phyloP scores from a whole-genome alignment of 2,888 invertebrate genomes.

The Catotricha subobsoleta region DNA sequence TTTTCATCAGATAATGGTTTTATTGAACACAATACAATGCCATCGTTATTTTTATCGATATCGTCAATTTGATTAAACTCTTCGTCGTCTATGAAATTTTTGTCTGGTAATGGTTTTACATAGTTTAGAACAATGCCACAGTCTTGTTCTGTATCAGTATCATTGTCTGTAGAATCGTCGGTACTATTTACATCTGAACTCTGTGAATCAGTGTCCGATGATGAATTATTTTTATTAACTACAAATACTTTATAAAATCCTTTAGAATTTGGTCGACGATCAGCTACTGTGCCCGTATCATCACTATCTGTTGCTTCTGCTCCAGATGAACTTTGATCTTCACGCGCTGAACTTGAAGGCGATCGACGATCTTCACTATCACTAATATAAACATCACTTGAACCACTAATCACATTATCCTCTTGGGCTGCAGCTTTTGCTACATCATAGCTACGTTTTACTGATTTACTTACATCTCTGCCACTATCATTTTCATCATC shows the following conservation, averaged over 20 bases:
- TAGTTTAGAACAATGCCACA: conserved; percentile 29
- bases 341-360: conserved; percentile 29
- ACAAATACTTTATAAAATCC: conserved; percentile 48
- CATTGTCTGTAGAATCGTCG: conserved; percentile 46
- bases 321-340: conserved; percentile 24
- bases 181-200: conserved; percentile 34
- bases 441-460: conserved; percentile 24
- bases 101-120: conserved; percentile 18
- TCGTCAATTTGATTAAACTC: conserved; percentile 6
- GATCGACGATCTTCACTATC: conserved; percentile 20
- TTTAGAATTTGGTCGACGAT: conserved; percentile 31
- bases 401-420: conserved; percentile 18
- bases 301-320: conserved; percentile 31
- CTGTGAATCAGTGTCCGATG: conserved; percentile 38
- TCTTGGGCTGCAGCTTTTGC: conserved; percentile 14
- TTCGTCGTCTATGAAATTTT: conserved; percentile 3
- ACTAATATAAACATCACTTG: conserved; percentile 16
- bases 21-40: conserved; percentile 11
- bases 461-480: conserved; percentile 10
- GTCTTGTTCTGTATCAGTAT: conserved; percentile 35
- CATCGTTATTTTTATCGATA: conserved; percentile 11
- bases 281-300: conserved; percentile 38
- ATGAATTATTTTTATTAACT: conserved; percentile 40
- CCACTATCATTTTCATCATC: conserved; percentile 7
- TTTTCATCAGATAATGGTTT: conserved; percentile 8